phyloP scores from a whole-genome alignment of 2,797 vertebrate species.

The Cuniculus paca region DNA sequence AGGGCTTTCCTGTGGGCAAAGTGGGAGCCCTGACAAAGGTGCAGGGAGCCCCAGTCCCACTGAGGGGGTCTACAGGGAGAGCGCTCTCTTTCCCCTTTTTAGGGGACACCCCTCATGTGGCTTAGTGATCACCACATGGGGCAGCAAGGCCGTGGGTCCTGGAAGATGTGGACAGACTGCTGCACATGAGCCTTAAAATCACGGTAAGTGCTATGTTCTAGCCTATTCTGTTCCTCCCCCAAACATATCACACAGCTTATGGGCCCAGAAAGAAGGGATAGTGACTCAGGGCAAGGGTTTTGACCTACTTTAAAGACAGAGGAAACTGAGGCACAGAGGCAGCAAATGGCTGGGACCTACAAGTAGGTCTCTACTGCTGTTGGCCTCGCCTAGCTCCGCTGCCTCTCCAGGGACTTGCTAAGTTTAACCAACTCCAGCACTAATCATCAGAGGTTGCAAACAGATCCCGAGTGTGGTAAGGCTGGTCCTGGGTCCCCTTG shows the following conservation, averaged over 20 bases:
- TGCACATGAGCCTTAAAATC: neutral
- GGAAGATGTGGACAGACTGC: neutral
- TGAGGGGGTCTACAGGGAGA: neutral
- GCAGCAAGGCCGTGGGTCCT: neutral
- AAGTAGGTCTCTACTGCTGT: neutral
- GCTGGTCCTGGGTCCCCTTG: conserved; percentile 38
- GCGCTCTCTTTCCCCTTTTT: rapidly evolving
- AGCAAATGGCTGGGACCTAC: neutral
- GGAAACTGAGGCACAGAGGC: neutral
- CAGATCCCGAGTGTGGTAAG: neutral
- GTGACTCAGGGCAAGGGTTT: rapidly evolving
- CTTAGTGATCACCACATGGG: neutral
- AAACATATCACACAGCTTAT: rapidly evolving
- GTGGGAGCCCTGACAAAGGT: no score
- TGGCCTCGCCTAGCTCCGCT: neutral
- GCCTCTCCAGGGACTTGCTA: conserved; percentile 36
- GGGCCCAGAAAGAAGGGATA: rapidly evolving
- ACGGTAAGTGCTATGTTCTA: neutral
- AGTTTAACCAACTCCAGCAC: conserved; percentile 23
- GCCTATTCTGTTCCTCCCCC: neutral
- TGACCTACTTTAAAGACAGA: conserved; percentile 1
- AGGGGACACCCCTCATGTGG: rapidly evolving
- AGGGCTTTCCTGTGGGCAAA: neutral
- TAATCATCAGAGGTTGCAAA: conserved; percentile 31
- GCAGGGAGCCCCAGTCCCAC: no score